Evolutionary conservation across 2,888 invertebrate species (phyloP).

Genomic region (Endotricha flammealis): DNA sequence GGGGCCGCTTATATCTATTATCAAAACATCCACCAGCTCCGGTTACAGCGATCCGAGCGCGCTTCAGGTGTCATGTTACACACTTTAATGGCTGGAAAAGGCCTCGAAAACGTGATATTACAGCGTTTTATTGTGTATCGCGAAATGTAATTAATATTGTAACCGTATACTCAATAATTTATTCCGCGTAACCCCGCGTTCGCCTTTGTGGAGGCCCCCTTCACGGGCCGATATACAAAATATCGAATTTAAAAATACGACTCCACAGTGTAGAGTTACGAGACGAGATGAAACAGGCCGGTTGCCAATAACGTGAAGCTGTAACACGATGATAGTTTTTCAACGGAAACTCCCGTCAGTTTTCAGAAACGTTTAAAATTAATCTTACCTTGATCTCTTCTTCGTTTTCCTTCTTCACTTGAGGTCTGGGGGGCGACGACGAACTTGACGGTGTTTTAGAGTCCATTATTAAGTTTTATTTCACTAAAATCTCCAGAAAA

Average conservation of each 20-base stretch:
- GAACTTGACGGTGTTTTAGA: conserved; percentile 64
- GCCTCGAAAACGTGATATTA: conserved; percentile 78
- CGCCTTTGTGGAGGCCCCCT: conserved; percentile 50
- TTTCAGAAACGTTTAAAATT: conserved; percentile 38
- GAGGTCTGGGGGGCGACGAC: conserved; percentile 54
- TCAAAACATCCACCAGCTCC: conserved; percentile 76
- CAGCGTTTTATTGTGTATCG: conserved; percentile 76
- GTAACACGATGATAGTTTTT: conserved; percentile 57
- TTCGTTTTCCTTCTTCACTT: conserved; percentile 84
- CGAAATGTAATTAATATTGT: conserved; percentile 76
- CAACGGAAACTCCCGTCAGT: conserved; percentile 58
- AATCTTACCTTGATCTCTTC: conserved; percentile 86
- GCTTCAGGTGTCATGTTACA: conserved; percentile 76
- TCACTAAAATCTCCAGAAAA: conserved; percentile 27
- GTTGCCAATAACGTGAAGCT: conserved; percentile 62
- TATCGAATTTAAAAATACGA: conserved; percentile 76
- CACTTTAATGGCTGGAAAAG: conserved; percentile 79
- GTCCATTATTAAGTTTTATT: conserved; percentile 59
- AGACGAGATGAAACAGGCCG: conserved; percentile 58
- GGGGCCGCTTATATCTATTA: conserved; percentile 72
- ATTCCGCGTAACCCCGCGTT: conserved; percentile 57
- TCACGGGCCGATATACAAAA: conserved; percentile 41
- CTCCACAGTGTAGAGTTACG: conserved; percentile 62
- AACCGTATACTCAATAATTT: conserved; percentile 69
- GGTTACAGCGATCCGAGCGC: conserved; percentile 77